Percentiles rank a stretch among this genome's conserved stretches.
Evolutionary conservation across 2,113 vertebrate species (phyloP).

Genomic region (Gallinago paraguaiae): DNA sequence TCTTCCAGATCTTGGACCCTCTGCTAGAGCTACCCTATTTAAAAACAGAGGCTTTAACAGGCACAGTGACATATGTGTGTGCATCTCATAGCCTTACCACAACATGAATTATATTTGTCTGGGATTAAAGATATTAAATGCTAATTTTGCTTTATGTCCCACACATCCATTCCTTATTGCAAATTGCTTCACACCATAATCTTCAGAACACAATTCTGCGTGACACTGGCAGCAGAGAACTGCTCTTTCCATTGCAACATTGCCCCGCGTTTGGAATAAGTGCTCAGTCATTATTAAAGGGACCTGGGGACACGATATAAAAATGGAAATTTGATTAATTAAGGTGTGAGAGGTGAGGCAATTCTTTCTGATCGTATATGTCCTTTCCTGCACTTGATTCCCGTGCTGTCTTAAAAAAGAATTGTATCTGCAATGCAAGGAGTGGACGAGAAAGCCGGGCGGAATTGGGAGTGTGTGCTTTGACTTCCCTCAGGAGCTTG

Average conservation of each 20-base stretch:
- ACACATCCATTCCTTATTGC: neutral
- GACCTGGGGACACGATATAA: neutral
- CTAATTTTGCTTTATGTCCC: neutral
- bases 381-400: neutral
- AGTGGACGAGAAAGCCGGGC: neutral
- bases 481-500: neutral
- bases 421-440: neutral
- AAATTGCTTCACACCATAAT: neutral
- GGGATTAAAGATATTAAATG: neutral
- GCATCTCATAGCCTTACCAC: neutral
- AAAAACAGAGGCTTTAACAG: neutral
- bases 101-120: neutral
- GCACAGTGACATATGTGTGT: neutral
- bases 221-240: neutral
- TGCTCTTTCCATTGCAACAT: neutral
- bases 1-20: neutral
- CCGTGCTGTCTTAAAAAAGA: neutral
- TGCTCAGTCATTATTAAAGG: neutral
- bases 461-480: neutral
- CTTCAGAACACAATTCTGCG: neutral
- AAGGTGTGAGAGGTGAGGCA: neutral
- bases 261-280: neutral
- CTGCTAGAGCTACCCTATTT: neutral
- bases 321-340: constrained; percentile 6
- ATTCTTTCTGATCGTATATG: neutral